A percentile compares a stretch with the other conserved stretches of the same genome.
These are phyloP conservation scores for Cotesia vestalis DNA, from an alignment of 1,140 invertebrate species.

Conservation along the genomic window DNA sequence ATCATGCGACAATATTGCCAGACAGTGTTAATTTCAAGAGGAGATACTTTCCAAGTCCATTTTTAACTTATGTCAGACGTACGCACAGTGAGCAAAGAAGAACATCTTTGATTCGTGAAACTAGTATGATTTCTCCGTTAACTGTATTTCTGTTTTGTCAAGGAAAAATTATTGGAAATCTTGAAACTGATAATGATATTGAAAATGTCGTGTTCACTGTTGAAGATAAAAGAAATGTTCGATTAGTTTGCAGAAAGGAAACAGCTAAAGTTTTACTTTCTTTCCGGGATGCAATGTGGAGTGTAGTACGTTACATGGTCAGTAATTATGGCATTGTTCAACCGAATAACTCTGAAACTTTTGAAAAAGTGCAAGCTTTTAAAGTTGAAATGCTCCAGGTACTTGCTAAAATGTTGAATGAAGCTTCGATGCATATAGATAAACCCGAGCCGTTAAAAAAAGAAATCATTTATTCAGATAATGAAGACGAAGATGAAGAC, in stretches of 20 bases:
- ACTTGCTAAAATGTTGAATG: slow-evolving; percentile 42
- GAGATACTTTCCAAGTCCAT: slow-evolving; percentile 53
- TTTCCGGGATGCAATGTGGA: slow-evolving; percentile 66
- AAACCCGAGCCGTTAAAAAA: neutral
- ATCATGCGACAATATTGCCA: slow-evolving; percentile 61
- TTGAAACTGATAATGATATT: slow-evolving; percentile 20
- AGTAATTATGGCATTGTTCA: slow-evolving; percentile 53
- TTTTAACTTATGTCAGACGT: slow-evolving; percentile 63
- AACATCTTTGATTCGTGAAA: slow-evolving; percentile 63
- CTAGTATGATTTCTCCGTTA: slow-evolving; percentile 66
- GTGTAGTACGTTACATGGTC: slow-evolving; percentile 65
- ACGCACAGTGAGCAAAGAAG: slow-evolving; percentile 61
- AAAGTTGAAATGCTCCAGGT: slow-evolving; percentile 45
- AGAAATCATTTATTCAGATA: neutral
- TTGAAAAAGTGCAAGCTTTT: slow-evolving; percentile 37
- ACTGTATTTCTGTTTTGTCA: slow-evolving; percentile 66
- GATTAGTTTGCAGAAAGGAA: slow-evolving; percentile 57
- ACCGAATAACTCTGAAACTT: neutral
- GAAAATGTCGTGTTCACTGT: slow-evolving; percentile 52
- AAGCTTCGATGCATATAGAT: slow-evolving; percentile 29
- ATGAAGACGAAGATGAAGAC: neutral
- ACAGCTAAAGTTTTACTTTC: slow-evolving; percentile 61
- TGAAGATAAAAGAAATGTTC: slow-evolving; percentile 52
- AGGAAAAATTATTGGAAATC: slow-evolving; percentile 32
- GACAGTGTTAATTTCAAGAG: slow-evolving; percentile 70